Percentiles rank a stretch among this genome's conserved stretches.
Conservation (phyloP, 1,140 invertebrate species). For the Vollenhovia emeryi region DNA sequence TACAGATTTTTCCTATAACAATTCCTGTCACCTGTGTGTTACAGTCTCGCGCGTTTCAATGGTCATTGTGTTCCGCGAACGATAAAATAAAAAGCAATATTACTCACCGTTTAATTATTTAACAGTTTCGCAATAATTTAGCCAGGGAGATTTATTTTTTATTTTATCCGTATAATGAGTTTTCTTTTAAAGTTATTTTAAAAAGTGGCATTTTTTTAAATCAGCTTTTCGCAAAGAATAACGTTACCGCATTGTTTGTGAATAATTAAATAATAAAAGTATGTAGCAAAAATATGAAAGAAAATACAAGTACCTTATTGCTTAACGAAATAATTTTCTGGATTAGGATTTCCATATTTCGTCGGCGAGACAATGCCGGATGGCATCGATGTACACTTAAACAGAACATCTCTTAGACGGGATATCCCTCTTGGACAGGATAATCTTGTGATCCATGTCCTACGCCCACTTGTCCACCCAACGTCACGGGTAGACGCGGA, state of each 20-base stretch:
- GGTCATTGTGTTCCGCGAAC: constrained; percentile 13
- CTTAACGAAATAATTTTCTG: neutral
- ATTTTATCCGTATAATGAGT: neutral
- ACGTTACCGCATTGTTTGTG: neutral
- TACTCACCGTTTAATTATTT: constrained; percentile 27
- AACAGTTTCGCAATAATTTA: constrained; percentile 7
- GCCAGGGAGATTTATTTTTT: neutral
- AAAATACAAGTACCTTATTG: neutral
- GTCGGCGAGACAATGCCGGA: constrained; percentile 29
- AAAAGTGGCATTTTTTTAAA: neutral
- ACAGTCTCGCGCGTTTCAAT: constrained; percentile 33
- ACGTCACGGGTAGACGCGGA: constrained; percentile 62
- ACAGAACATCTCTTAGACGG: constrained; percentile 33
- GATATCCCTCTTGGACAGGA: constrained; percentile 44
- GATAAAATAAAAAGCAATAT: constrained; percentile 56
- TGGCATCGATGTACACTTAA: constrained; percentile 24
- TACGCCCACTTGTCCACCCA: constrained; percentile 68
- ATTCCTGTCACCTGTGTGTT: constrained; percentile 46
- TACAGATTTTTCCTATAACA: constrained; percentile 51
- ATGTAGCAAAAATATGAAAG: neutral
- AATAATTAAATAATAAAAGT: constrained; percentile 6
- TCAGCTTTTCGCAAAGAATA: neutral
- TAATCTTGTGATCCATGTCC: constrained; percentile 64
- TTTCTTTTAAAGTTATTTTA: constrained; percentile 16
- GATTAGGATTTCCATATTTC: constrained; percentile 8